Evolutionary conservation across 2,113 vertebrate species (phyloP).

Genomic region (Sialia sialis): DNA sequence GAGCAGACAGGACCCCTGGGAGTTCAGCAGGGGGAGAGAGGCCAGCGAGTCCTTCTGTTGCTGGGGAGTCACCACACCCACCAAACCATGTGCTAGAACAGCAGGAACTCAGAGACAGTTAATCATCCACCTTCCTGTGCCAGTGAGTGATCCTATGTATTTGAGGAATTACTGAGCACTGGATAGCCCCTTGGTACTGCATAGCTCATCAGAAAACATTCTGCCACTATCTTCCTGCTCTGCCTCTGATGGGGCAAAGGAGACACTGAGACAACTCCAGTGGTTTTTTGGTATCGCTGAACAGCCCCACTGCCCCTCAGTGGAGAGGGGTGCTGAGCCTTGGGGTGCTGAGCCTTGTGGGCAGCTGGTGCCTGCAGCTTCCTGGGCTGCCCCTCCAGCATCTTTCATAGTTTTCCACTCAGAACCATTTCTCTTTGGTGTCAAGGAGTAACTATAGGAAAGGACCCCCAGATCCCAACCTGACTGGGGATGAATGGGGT

Average conservation of each 20-base stretch:
- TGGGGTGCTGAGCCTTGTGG: background rate
- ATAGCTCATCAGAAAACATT: background rate
- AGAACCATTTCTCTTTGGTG: background rate
- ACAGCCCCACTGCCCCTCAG: accelerated
- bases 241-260: background rate
- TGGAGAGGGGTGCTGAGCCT: too few species aligned
- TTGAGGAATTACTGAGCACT: background rate
- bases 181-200: too few species aligned
- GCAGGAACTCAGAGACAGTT: background rate
- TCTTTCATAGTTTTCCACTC: background rate
- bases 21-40: background rate
- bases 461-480: background rate
- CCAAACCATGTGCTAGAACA: background rate
- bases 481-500: background rate
- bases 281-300: accelerated
- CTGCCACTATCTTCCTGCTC: background rate
- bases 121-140: accelerated
- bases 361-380: background rate
- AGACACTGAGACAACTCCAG: background rate
- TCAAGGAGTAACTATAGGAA: background rate
- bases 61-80: background rate
- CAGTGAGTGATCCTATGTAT: background rate
- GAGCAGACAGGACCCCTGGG: background rate
- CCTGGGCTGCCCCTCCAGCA: accelerated
- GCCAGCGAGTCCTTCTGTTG: background rate